Percentiles rank a stretch among this genome's conserved stretches.
Evolutionary conservation across 2,113 vertebrate species (phyloP).

Genomic region (Fregetta grallaria): DNA sequence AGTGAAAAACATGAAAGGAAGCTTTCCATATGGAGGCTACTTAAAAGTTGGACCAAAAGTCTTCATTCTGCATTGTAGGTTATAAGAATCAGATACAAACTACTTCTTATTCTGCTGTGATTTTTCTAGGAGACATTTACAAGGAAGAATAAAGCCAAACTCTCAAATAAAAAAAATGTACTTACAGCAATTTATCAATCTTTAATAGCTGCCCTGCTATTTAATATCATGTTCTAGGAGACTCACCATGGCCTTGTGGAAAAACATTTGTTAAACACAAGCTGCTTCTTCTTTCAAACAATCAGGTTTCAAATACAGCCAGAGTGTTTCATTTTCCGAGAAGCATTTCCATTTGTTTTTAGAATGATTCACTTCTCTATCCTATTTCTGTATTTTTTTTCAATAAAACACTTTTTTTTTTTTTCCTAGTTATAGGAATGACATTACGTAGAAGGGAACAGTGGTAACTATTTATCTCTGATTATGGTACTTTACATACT

Average conservation of each 20-base stretch:
- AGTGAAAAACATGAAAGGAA: background rate
- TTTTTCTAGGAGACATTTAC: constrained; percentile 21
- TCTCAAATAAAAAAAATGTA: background rate
- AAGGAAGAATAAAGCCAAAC: constrained; percentile 35
- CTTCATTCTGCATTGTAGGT: background rate
- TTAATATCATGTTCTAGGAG: constrained; percentile 31
- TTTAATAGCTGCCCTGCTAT: constrained; percentile 39
- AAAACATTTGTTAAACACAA: constrained; percentile 30
- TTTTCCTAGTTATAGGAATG: background rate
- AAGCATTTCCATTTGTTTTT: background rate
- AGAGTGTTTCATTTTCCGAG: constrained; percentile 17
- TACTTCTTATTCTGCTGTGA: background rate
- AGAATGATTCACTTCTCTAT: background rate
- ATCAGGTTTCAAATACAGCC: background rate
- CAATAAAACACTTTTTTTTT: background rate
- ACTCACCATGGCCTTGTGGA: background rate
- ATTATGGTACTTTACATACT: background rate
- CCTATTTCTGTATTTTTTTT: background rate
- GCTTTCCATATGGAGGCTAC: background rate
- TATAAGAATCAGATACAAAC: constrained; percentile 4
- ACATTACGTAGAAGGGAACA: background rate
- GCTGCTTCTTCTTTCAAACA: background rate
- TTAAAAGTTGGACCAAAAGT: background rate
- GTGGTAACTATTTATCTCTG: background rate
- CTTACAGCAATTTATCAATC: constrained; percentile 30